Conservation (phyloP, 2,113 vertebrate genomes). For the Esox niger region DNA sequence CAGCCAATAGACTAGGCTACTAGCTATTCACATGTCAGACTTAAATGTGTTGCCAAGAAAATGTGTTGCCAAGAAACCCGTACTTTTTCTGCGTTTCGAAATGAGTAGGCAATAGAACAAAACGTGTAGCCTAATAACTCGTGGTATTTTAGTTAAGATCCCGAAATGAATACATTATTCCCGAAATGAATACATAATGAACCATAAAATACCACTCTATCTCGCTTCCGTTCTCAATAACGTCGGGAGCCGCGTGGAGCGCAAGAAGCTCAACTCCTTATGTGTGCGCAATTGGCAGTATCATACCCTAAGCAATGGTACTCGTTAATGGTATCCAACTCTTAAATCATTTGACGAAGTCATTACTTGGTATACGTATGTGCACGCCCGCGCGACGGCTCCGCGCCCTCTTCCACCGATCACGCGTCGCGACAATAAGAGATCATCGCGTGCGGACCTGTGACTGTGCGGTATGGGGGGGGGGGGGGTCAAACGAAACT, state of each 20-base stretch:
- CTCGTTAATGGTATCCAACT: no score
- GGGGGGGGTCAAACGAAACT: neutral
- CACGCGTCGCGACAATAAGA: neutral
- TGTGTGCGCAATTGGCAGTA: neutral
- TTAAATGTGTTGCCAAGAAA: no score
- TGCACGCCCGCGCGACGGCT: no score
- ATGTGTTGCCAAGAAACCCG: no score
- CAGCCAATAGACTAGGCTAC: constrained; percentile 12
- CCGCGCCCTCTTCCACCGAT: no score
- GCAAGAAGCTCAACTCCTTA: neutral
- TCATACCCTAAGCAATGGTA: no score
- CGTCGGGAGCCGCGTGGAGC: neutral
- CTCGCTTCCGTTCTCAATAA: neutral
- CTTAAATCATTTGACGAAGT: no score
- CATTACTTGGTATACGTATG: no score
- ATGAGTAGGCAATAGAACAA: neutral
- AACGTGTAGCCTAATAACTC: constrained; percentile 1
- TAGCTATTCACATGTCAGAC: neutral
- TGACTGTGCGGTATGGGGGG: neutral
- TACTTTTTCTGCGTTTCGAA: no score
- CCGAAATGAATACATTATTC: neutral
- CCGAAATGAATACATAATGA: neutral
- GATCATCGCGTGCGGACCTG: neutral
- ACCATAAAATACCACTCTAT: neutral
- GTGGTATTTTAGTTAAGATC: neutral